A percentile compares a stretch with the other conserved stretches of the same genome.
Conservation (phyloP, 2,797 vertebrate genomes). For the Lagorchestes hirsutus region DNA sequence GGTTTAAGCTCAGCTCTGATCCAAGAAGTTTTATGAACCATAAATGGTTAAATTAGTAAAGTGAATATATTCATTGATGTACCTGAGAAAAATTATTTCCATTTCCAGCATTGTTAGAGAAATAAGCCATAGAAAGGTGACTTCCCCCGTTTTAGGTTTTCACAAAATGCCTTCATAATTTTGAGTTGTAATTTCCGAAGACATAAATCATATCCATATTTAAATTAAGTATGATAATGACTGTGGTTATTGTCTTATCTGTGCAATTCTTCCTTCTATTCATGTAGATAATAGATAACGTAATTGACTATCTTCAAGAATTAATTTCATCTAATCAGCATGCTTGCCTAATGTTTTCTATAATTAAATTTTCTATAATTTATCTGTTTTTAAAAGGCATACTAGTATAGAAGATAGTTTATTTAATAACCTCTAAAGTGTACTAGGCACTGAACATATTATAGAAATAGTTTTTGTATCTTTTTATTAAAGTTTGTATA, state of each 20-base stretch:
- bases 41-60: not conserved
- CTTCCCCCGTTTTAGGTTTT: not conserved
- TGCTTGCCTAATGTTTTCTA: not conserved
- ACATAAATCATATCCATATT: slow-evolving; percentile 45
- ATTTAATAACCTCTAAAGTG: not conserved
- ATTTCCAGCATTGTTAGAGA: not conserved
- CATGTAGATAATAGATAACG: not conserved
- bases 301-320: slow-evolving; percentile 24
- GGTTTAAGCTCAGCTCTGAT: not conserved
- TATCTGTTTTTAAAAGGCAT: not conserved
- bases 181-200: slow-evolving; percentile 29
- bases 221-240: slow-evolving; percentile 30
- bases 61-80: not conserved
- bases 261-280: not conserved
- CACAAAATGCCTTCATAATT: slow-evolving; percentile 28
- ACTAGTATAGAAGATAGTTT: not conserved
- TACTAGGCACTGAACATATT: not conserved
- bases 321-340: slow-evolving; percentile 27
- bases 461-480: slow-evolving; percentile 22
- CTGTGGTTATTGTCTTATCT: slow-evolving; percentile 17
- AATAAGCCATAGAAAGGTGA: not conserved
- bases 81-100: not conserved
- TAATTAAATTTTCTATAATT: not conserved
- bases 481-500: slow-evolving; percentile 17
- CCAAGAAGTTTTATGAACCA: not conserved